phyloP scores from a whole-genome alignment of 2,888 invertebrate genomes.

The Drosophila mimetica region DNA sequence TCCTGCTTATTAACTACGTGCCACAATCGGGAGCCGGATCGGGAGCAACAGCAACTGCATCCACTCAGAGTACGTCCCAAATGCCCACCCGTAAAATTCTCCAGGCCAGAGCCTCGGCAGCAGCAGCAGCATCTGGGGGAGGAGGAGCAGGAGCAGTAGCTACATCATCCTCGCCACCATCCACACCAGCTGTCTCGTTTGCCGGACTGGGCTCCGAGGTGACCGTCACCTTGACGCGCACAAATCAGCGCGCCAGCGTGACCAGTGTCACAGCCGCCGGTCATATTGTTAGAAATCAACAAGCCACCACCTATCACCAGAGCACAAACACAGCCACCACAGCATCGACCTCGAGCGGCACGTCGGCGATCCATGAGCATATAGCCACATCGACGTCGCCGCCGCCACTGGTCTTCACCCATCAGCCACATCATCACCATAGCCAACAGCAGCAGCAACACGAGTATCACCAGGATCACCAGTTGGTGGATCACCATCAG shows the following conservation, averaged over 20 bases:
- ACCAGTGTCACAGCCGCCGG: constrained; percentile 78
- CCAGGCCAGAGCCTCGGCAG: constrained; percentile 68
- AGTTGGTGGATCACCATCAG: constrained; percentile 44
- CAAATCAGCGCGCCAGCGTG: constrained; percentile 69
- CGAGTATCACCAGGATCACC: constrained; percentile 52
- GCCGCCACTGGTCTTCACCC: constrained; percentile 77
- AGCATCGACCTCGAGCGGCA: constrained; percentile 42
- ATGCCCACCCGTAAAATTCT: constrained; percentile 75
- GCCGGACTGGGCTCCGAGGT: constrained; percentile 82
- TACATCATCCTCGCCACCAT: constrained; percentile 36
- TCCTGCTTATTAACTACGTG: constrained; percentile 80
- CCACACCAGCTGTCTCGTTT: constrained; percentile 75
- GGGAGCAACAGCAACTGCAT: constrained; percentile 45
- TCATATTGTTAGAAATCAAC: constrained; percentile 82
- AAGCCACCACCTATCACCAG: constrained; percentile 55
- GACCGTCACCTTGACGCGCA: constrained; percentile 81
- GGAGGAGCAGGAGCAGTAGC: constrained; percentile 34
- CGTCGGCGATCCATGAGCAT: constrained; percentile 58
- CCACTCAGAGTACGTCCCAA: constrained; percentile 51
- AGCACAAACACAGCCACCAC: constrained; percentile 53
- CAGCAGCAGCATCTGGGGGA: constrained; percentile 45
- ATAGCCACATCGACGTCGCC: constrained; percentile 76
- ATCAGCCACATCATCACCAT: constrained; percentile 59
- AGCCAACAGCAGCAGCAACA: constrained; percentile 68
- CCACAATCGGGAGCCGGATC: constrained; percentile 65